A percentile compares a stretch with the other conserved stretches of the same genome.
These are phyloP conservation scores for Borostomias antarcticus DNA, from an alignment of 2,797 vertebrate species.

Conservation along the genomic window DNA sequence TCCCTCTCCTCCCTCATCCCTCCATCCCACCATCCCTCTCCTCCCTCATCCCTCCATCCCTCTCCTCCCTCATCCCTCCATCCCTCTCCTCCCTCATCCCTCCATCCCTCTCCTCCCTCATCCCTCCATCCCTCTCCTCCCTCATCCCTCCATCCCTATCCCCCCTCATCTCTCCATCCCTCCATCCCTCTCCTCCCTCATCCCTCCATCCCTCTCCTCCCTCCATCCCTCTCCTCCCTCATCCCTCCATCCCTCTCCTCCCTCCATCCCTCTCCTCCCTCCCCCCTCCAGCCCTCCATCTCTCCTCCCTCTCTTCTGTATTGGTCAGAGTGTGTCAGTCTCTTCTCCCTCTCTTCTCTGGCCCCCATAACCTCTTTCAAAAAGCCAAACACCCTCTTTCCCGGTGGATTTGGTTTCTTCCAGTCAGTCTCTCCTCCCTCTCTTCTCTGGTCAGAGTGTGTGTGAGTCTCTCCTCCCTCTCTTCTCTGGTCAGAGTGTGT, in stretches of 20 bases:
- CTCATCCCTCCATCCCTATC: neutral
- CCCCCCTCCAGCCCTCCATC: neutral
- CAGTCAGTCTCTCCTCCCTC: too few species aligned
- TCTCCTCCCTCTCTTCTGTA: neutral
- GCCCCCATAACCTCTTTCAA: too few species aligned
- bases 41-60: neutral
- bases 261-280: neutral
- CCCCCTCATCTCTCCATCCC: neutral
- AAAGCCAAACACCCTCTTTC: too few species aligned
- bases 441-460: too few species aligned
- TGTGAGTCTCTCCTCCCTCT: too few species aligned
- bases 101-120: neutral
- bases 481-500: too few species aligned
- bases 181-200: neutral
- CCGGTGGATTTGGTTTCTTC: too few species aligned
- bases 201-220: neutral
- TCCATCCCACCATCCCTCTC: neutral
- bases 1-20: too few species aligned
- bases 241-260: neutral
- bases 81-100: neutral
- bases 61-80: neutral
- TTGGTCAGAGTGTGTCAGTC: too few species aligned
- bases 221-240: neutral
- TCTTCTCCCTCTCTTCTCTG: neutral
- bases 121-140: neutral